Evolutionary conservation across 2,888 invertebrate genomes (phyloP).

Genomic region (Coenonympha glycerion): DNA sequence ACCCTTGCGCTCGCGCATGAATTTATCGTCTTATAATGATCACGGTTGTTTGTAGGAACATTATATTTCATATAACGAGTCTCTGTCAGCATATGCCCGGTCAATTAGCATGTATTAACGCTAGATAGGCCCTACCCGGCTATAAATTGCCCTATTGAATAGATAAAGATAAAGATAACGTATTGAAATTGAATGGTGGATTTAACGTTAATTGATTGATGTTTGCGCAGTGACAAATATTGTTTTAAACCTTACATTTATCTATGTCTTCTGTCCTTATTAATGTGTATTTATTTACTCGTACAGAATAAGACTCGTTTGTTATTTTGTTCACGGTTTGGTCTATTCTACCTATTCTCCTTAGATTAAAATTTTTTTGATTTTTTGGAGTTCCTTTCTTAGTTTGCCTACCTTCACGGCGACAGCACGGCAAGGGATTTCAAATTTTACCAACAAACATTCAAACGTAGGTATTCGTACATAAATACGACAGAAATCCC

Average conservation of each 20-base stretch:
- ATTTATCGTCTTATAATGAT: slow-evolving; percentile 6
- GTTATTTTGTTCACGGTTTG: no score
- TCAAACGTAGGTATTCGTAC: no score
- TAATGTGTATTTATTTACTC: not conserved
- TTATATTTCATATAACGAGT: slow-evolving; percentile 25
- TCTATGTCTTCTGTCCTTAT: not conserved
- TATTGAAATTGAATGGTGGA: slow-evolving; percentile 17
- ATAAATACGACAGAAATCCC: no score
- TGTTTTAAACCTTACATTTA: not conserved
- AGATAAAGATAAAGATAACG: slow-evolving; percentile 27
- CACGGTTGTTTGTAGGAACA: slow-evolving; percentile 21
- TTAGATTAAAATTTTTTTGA: no score
- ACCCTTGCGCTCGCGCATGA: not conserved
- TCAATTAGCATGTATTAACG: slow-evolving; percentile 31
- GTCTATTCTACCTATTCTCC: no score
- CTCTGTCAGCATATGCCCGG: slow-evolving; percentile 25
- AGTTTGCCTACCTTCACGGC: no score
- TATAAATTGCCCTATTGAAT: slow-evolving; percentile 30
- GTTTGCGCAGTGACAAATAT: slow-evolving; percentile 5
- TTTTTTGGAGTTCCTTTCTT: no score
- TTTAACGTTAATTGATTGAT: slow-evolving; percentile 22
- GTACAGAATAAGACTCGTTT: no score
- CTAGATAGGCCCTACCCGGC: slow-evolving; percentile 24
- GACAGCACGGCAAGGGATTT: no score
- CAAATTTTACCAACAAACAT: no score